Percentiles rank a stretch among this genome's conserved stretches.
phyloP scores from a whole-genome alignment of 2,113 vertebrate genomes.

The Ophiodon elongatus region DNA sequence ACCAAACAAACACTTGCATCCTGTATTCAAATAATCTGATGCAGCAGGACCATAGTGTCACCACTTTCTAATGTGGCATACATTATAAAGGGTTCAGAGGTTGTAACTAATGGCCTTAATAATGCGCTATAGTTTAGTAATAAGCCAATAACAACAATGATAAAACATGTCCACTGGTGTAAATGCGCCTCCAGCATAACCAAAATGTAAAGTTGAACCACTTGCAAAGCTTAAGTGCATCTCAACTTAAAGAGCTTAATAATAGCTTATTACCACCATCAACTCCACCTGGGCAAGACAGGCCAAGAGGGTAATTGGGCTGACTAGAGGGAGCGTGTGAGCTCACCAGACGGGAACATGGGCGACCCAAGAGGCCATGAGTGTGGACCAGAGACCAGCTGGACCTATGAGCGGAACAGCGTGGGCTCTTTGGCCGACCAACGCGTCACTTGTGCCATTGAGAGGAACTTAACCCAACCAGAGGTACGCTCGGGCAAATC shows the following conservation, averaged over 20 bases:
- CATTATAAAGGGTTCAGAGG: background rate
- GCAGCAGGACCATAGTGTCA: background rate
- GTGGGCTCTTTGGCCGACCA: background rate
- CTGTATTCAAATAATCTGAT: background rate
- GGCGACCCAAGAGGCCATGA: background rate
- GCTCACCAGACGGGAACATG: background rate
- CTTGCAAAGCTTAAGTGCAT: background rate
- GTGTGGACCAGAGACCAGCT: background rate
- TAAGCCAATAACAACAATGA: background rate
- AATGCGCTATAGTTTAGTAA: background rate
- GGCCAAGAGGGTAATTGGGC: background rate
- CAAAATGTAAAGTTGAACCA: background rate
- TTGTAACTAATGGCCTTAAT: background rate
- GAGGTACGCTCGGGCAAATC: background rate
- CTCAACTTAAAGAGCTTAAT: background rate
- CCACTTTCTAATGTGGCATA: background rate
- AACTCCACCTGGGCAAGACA: background rate
- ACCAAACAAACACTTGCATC: background rate
- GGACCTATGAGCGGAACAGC: background rate
- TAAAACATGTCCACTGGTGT: background rate
- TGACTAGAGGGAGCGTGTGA: background rate
- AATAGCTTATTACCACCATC: background rate
- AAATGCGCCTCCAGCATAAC: background rate
- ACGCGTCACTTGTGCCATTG: background rate
- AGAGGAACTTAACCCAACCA: background rate